Evolutionary conservation across 2,797 vertebrate species (phyloP).

Genomic region (Echeneis naucrates): DNA sequence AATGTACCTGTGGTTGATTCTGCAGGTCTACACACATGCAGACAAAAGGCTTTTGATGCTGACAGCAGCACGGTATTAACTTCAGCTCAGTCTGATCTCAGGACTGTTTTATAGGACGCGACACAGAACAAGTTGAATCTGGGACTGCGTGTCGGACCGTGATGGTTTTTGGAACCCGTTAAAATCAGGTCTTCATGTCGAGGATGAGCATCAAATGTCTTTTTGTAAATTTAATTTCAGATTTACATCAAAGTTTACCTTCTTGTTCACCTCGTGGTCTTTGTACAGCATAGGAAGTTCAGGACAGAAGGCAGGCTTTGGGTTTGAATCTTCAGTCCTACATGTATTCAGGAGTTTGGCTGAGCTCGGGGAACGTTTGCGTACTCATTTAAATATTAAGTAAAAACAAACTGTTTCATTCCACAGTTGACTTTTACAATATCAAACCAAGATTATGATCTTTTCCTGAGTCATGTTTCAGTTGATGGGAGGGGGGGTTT

Average conservation of each 20-base stretch:
- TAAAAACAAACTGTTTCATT: not conserved
- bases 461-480: not conserved
- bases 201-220: too few relatives aligned
- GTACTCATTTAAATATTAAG: not conserved
- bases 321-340: not conserved
- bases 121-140: not conserved
- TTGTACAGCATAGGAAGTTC: too few relatives aligned
- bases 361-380: not conserved
- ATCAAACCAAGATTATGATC: not conserved
- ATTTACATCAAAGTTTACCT: not conserved
- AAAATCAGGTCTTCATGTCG: too few relatives aligned
- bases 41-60: too few relatives aligned
- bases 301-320: not conserved
- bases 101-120: not conserved
- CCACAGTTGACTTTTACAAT: not conserved
- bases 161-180: too few relatives aligned
- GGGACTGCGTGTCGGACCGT: too few relatives aligned
- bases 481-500: not conserved
- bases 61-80: slow-evolving; percentile 1
- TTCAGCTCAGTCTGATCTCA: not conserved
- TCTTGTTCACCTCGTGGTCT: too few relatives aligned
- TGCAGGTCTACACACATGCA: slow-evolving; percentile 10
- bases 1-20: slow-evolving; percentile 53
- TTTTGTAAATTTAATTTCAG: too few relatives aligned
- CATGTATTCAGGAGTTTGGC: not conserved